phyloP scores from a whole-genome alignment of 1,140 invertebrate species.

The Drosophila repleta region DNA sequence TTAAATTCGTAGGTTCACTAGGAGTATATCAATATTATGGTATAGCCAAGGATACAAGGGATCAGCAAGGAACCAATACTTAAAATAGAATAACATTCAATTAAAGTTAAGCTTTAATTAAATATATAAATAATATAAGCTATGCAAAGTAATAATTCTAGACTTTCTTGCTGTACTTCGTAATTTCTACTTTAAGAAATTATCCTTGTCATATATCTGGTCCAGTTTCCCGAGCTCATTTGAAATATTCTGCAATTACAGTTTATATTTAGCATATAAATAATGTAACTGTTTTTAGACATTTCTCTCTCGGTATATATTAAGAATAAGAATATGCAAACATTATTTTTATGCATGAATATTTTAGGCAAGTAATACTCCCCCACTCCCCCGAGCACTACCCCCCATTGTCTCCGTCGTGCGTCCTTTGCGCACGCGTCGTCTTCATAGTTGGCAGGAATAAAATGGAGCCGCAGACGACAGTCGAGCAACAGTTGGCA shows the following conservation, averaged over 20 bases:
- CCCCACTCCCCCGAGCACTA: not conserved
- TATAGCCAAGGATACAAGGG: too few relatives aligned
- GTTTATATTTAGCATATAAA: constrained; percentile 11
- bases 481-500: constrained; percentile 23
- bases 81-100: too few relatives aligned
- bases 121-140: too few relatives aligned
- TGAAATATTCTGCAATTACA: not conserved
- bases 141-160: too few relatives aligned
- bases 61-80: too few relatives aligned
- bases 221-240: not conserved
- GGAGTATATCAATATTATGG: too few relatives aligned
- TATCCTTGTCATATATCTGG: not conserved
- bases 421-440: constrained; percentile 43
- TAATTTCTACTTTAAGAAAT: not conserved
- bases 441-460: not conserved
- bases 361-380: constrained; percentile 16
- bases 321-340: constrained; percentile 24
- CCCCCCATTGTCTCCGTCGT: constrained; percentile 19
- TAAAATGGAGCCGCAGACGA: constrained; percentile 29
- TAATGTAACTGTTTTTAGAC: constrained; percentile 7
- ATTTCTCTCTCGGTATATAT: not conserved
- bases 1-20: too few relatives aligned
- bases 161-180: too few relatives aligned
- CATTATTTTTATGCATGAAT: constrained; percentile 23
- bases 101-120: too few relatives aligned